Evolutionary conservation across 2,888 invertebrate species (phyloP).

Genomic region (Caradrina kadenii): DNA sequence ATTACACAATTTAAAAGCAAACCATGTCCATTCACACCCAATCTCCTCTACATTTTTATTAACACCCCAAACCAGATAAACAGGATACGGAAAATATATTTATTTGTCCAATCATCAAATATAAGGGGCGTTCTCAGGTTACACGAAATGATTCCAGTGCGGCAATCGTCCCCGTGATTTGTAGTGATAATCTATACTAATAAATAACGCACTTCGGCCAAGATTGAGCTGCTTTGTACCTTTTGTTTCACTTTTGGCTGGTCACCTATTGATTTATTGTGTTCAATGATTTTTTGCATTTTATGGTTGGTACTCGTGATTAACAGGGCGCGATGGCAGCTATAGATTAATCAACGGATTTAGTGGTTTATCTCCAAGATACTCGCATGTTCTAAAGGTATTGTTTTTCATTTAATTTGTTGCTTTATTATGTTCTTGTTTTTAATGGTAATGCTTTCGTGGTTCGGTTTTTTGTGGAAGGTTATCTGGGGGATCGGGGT

Average conservation of each 20-base stretch:
- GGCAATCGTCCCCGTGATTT: conserved; percentile 86
- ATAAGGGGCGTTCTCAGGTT: conserved; percentile 89
- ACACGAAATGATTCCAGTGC: conserved; percentile 87
- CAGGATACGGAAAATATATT: conserved; percentile 90
- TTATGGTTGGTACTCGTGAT: conserved; percentile 65
- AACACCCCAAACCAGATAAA: conserved; percentile 89
- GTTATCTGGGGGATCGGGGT: conserved; percentile 49
- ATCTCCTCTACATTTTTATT: conserved; percentile 89
- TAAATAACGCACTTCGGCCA: conserved; percentile 87
- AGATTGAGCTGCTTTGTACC: conserved; percentile 87
- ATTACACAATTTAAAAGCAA: background rate
- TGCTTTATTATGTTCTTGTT: conserved; percentile 60
- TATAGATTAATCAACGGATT: conserved; percentile 66
- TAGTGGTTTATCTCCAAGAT: conserved; percentile 55
- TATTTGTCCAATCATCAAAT: conserved; percentile 90
- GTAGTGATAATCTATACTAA: conserved; percentile 88
- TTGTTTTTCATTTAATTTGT: conserved; percentile 60
- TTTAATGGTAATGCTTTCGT: conserved; percentile 59
- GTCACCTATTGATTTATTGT: conserved; percentile 74
- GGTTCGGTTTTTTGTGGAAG: conserved; percentile 27
- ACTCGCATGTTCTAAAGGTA: conserved; percentile 54
- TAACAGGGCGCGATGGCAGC: conserved; percentile 59
- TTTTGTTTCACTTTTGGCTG: conserved; percentile 72
- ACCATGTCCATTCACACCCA: conserved; percentile 58
- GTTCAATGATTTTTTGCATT: conserved; percentile 73